These are phyloP conservation scores for Dasypus novemcinctus DNA, from an alignment of 2,113 vertebrate genomes.

Conservation along the genomic window DNA sequence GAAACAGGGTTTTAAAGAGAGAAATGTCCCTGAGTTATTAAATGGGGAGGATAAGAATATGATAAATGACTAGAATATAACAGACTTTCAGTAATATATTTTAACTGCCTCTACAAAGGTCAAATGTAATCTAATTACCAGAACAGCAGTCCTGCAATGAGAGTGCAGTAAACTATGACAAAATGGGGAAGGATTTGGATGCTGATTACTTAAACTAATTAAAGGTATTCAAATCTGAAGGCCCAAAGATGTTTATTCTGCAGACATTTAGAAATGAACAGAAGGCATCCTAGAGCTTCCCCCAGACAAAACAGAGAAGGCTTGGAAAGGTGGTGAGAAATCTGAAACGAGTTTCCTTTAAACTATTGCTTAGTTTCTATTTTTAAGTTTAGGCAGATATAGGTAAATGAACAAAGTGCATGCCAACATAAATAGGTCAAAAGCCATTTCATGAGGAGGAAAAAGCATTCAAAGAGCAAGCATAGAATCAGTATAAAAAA, in stretches of 20 bases:
- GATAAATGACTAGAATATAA: not conserved
- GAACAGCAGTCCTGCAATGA: not conserved
- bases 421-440: not conserved
- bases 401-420: not conserved
- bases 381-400: not conserved
- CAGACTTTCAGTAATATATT: constrained; percentile 14
- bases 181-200: not conserved
- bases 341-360: not conserved
- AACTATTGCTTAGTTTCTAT: not conserved
- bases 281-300: not conserved
- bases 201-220: constrained; percentile 3
- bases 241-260: not conserved
- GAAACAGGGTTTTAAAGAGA: not conserved
- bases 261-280: not conserved
- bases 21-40: not conserved
- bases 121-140: not conserved
- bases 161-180: not conserved
- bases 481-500: not conserved
- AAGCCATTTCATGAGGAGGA: not conserved
- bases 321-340: not conserved
- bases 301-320: not conserved
- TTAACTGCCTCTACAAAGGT: constrained; percentile 10
- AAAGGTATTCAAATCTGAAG: not conserved
- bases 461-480: not conserved
- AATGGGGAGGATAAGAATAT: not conserved